Evolutionary conservation across 2,113 vertebrate genomes (phyloP).

Genomic region (Gavia stellata): DNA sequence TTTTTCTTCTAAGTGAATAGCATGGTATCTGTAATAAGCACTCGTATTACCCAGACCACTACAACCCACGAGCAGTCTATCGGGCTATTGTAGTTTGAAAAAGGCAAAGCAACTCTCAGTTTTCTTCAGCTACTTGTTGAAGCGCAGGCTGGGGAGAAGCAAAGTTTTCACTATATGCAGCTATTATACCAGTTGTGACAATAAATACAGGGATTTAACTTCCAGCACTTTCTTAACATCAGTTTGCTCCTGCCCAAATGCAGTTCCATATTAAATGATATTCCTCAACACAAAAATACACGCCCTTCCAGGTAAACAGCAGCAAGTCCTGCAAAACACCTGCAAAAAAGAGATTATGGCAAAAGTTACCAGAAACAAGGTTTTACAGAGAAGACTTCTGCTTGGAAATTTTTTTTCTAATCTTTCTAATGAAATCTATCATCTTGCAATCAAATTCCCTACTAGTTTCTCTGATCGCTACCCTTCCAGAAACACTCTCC

Average conservation of each 20-base stretch:
- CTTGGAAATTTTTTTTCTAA: background rate
- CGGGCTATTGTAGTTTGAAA: background rate
- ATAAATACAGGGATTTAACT: background rate
- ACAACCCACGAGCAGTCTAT: background rate
- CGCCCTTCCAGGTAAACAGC: background rate
- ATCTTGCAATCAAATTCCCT: background rate
- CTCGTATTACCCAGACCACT: background rate
- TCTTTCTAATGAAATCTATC: background rate
- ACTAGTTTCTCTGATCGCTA: background rate
- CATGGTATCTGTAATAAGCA: background rate
- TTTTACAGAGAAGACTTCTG: background rate
- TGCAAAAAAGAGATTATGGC: background rate
- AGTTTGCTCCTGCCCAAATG: background rate
- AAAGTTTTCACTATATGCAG: background rate
- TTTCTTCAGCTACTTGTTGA: background rate
- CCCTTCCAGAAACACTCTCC: background rate
- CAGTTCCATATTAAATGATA: background rate
- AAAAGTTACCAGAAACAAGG: background rate
- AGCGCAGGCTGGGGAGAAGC: background rate
- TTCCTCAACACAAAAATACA: background rate
- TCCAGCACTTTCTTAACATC: background rate
- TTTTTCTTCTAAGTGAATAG: background rate
- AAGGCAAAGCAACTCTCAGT: background rate
- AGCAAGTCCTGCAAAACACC: background rate
- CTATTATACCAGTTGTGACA: background rate